A percentile compares a stretch with the other conserved stretches of the same genome.
Conservation (phyloP, 2,113 vertebrate genomes). For the Campylomormyrus tamandua region DNA sequence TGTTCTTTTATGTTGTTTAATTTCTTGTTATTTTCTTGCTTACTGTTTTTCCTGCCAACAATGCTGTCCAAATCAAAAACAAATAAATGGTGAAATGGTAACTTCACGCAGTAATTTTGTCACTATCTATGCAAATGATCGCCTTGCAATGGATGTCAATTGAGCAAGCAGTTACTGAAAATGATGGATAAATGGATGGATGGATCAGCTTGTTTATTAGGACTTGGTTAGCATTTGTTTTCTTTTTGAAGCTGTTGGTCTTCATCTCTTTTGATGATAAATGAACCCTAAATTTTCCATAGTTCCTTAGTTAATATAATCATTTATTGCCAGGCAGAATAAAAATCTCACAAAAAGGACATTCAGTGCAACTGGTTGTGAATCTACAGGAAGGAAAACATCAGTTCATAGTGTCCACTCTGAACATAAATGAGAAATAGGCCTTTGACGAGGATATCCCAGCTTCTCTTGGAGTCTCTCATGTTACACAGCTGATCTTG, state of each 20-base stretch:
- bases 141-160: background rate
- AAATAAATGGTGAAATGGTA: background rate
- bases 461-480: background rate
- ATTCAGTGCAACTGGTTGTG: background rate
- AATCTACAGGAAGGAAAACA: background rate
- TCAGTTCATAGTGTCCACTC: background rate
- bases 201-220: background rate
- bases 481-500: background rate
- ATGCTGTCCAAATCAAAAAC: background rate
- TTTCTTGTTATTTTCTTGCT: background rate
- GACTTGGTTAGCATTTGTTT: constrained; percentile 31
- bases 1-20: background rate
- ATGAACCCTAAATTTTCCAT: background rate
- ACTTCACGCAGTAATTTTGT: background rate
- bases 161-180: background rate
- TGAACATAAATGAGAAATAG: background rate
- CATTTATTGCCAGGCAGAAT: background rate
- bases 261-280: constrained; percentile 27
- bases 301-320: background rate
- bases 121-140: background rate
- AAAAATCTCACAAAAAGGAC: background rate
- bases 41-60: background rate
- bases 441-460: background rate
- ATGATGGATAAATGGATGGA: background rate
- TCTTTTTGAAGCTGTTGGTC: constrained; percentile 19